A percentile compares a stretch with the other conserved stretches of the same genome.
These are phyloP conservation scores for Callaeas wilsoni DNA, from an alignment of 2,113 vertebrate species.

Conservation along the genomic window DNA sequence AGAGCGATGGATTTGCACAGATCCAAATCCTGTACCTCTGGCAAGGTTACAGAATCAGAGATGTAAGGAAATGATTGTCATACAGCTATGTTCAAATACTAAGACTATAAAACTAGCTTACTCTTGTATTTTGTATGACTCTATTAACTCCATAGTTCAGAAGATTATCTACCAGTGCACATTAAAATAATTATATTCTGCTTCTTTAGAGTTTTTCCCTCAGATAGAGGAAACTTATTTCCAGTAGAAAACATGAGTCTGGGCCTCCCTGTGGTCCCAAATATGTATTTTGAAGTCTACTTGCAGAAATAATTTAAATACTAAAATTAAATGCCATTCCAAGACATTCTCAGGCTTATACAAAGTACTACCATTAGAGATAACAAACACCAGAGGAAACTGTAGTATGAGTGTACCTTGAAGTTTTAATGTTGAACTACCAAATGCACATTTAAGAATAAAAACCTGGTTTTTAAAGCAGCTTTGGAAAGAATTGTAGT, in stretches of 20 bases:
- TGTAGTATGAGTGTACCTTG: not conserved
- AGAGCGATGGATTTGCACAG: not conserved
- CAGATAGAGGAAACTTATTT: not conserved
- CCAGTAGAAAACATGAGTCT: not conserved
- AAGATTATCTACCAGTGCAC: not conserved
- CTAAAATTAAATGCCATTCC: not conserved
- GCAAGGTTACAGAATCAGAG: not conserved
- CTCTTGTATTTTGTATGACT: not conserved
- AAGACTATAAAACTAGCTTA: not conserved
- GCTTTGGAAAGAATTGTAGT: not conserved
- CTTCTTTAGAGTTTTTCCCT: not conserved
- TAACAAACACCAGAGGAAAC: not conserved
- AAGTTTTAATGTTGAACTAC: not conserved
- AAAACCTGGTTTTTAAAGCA: not conserved
- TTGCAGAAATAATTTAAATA: not conserved
- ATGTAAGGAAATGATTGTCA: not conserved
- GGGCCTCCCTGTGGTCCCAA: not conserved
- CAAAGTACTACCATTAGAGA: not conserved
- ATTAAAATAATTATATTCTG: not conserved
- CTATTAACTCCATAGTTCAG: not conserved
- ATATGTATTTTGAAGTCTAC: not conserved
- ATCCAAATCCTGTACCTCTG: not conserved
- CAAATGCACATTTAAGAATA: not conserved
- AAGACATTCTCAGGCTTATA: not conserved
- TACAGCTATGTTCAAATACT: not conserved